phyloP scores from a whole-genome alignment of 2,888 invertebrate species.

The Leistus spinibarbis region DNA sequence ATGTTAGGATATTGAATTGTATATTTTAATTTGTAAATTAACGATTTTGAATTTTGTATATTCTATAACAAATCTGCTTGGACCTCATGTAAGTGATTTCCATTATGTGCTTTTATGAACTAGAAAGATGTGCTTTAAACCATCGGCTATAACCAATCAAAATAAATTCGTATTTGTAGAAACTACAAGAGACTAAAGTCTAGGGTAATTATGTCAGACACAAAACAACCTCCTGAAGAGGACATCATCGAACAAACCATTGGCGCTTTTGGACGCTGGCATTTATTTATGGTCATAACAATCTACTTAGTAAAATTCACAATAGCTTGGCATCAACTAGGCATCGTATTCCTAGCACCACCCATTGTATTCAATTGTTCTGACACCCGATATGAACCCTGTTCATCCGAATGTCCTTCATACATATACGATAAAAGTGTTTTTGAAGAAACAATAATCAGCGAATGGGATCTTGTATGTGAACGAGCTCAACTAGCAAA shows the following conservation, averaged over 20 bases:
- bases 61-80: no score
- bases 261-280: constrained; percentile 59
- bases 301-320: constrained; percentile 62
- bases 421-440: background rate
- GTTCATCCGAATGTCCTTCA: constrained; percentile 6
- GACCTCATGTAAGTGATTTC: no score
- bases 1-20: no score
- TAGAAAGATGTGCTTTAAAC: no score
- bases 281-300: constrained; percentile 60
- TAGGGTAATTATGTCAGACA: background rate
- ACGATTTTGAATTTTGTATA: no score
- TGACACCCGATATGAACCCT: constrained; percentile 46
- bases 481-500: constrained; percentile 68
- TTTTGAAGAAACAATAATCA: constrained; percentile 64
- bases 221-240: constrained; percentile 28
- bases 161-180: no score
- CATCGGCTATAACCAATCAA: no score
- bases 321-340: constrained; percentile 63
- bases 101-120: no score
- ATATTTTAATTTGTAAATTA: no score
- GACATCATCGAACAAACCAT: constrained; percentile 58
- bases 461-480: constrained; percentile 79
- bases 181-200: no score
- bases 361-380: constrained; percentile 59
- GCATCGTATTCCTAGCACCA: constrained; percentile 64